Evolutionary conservation across 2,113 vertebrate genomes (phyloP), one percentile per base, ranked within the genome.

Genomic region (Ramphastos sulfuratus): DNA sequence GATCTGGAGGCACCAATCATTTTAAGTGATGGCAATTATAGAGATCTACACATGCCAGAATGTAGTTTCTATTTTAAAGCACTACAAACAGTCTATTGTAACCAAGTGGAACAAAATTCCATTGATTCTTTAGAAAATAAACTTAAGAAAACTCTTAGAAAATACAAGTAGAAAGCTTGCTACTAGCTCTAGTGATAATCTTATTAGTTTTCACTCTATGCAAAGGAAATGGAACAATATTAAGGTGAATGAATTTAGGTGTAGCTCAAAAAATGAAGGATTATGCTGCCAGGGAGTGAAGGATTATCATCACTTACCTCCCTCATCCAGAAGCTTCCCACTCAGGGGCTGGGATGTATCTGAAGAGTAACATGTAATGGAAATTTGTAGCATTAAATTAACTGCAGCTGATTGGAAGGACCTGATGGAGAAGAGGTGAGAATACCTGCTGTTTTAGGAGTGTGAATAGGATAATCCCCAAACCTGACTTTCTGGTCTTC

Each of bases 361-460:
- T 95, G 95, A 97, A 97, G 96, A 97, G 89, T 96, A 82, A 97
- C 88, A 96, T 96, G 95, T 95, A 96, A 96, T 92, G 94, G 95
- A 96, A 97, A 94, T 96, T 73, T 96, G 69, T 95, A 95, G 94
- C 83, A 96, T 93, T 91, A 97, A 96, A 96, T 60, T 94, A 92
- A 95, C 65, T 96, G 93, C 87, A 96, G 94, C 77, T 96, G 93
- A 92, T 96, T 94, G 97, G 66, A 93, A 97, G 97, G 72, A 92
- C 81, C 94, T 93, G 96, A 96, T 84, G 96, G 87, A 94, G 91
- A 97, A 94, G 91, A 96, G 93, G 94, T 87, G 93, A 96, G 94
- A 92, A 96, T 94, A 96, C 95, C 97, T 96, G 91, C 94, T 96
- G 93, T 86, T 96, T 96, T 89, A 90, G 89, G 97, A 95, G 90